These are phyloP conservation scores for Campylomormyrus numenius DNA, from an alignment of 2,113 vertebrate genomes.

Conservation along the genomic window DNA sequence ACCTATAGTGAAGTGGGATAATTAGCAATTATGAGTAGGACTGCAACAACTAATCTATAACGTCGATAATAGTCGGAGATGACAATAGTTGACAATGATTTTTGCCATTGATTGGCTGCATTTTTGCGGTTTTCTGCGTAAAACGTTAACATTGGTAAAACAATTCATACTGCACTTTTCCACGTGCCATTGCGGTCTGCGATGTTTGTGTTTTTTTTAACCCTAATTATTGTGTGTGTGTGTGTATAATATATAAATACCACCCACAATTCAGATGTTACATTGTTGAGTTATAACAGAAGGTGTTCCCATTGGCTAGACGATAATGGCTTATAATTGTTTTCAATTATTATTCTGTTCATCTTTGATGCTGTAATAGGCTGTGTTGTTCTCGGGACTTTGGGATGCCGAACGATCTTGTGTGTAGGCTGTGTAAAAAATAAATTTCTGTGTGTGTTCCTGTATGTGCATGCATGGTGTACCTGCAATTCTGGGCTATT, in stretches of 20 bases:
- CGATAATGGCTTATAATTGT: neutral
- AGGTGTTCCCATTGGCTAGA: neutral
- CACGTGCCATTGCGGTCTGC: neutral
- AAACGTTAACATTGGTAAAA: neutral
- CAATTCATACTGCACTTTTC: neutral
- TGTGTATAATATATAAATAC: neutral
- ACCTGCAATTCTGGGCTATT: neutral
- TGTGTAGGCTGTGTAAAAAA: neutral
- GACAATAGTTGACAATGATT: neutral
- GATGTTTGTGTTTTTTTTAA: neutral
- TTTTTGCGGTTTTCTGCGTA: neutral
- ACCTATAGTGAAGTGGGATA: neutral
- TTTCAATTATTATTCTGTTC: neutral
- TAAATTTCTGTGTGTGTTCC: neutral
- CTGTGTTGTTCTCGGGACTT: neutral
- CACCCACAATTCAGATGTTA: neutral
- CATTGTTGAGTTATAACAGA: neutral
- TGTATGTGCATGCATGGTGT: neutral
- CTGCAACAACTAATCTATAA: neutral
- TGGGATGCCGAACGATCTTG: neutral
- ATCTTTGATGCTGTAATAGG: neutral
- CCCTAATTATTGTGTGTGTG: neutral
- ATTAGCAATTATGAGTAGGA: neutral
- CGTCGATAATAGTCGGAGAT: neutral
- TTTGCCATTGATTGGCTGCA: neutral